Base-by-base conservation (phyloP, 53 echinoderm and acorn worm species). In the Echinometra lucunter region DNA sequence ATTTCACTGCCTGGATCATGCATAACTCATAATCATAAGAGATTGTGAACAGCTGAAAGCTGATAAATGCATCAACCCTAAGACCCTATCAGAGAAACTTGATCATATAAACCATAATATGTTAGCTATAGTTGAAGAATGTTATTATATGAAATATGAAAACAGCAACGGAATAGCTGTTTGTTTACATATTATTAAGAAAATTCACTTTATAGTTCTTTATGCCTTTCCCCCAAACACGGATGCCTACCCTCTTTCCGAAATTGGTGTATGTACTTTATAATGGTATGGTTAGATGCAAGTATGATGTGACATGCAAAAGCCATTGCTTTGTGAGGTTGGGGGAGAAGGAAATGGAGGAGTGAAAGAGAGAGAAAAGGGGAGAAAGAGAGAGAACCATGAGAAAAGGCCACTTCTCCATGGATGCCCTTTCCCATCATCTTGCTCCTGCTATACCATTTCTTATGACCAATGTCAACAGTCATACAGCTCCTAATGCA, bases 401-500 rank as follows among this genome's bases (percentile, higher is more conserved):
- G 21, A 78, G 40, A 40, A 81, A 44, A 17, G 3, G 21, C 44
- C 3, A 21, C 16, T 47, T 49, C 85, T 47, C 49, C 28, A 47
- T 85, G 4, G 85, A 53, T 85, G 85, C 85, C 85, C 85, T 85
- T 49, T 85, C 49, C 85, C 85, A 45, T 49, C 49, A 27, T 49
- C 49, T 85, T 90, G n/a, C 90, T 90, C 37, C 90, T 38, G 23
- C 90, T 34, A 23, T 30, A 37, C 45, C 90, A n/a, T 90, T 53
- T 58, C 90, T 58, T 63, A 58, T 90, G 90, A 90, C 90, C 63
- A 58, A 63, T 58, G 90, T 58, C 90, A 90, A 90, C 90, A 90
- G 63, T 90, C 90, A 58, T 90, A 63, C 90, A 12, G 58, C 90
- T 90, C 90, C 90, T 90, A 90, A 90, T 90, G 90, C 90, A 90